Evolutionary conservation across 2,797 vertebrate species (phyloP).

Genomic region (Poeciliopsis presidionis): DNA sequence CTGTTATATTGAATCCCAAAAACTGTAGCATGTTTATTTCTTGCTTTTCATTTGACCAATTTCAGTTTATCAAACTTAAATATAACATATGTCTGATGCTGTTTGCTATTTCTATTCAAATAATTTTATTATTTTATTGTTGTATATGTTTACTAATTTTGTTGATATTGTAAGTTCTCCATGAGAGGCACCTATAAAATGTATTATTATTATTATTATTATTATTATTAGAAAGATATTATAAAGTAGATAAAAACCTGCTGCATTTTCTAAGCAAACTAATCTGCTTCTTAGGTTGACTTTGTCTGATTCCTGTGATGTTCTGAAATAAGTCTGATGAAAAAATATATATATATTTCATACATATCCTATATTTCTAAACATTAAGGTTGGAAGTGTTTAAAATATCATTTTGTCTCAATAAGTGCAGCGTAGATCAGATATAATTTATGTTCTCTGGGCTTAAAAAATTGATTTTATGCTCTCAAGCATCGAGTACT

Average conservation of each 20-base stretch:
- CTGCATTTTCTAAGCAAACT: not conserved
- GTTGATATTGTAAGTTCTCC: no score
- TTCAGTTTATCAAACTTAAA: no score
- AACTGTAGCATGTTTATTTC: not conserved
- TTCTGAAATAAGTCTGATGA: not conserved
- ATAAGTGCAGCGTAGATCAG: slow-evolving; percentile 30
- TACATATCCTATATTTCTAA: slow-evolving; percentile 14
- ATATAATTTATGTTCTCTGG: slow-evolving; percentile 18
- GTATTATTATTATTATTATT: no score
- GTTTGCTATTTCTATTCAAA: no score
- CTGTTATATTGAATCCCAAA: not conserved
- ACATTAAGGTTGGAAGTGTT: slow-evolving; percentile 21
- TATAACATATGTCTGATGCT: no score
- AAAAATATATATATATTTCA: not conserved
- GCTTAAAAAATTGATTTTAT: slow-evolving; percentile 32
- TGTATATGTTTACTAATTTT: no score
- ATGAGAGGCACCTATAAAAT: no score
- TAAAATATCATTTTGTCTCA: slow-evolving; percentile 23
- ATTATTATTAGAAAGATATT: not conserved
- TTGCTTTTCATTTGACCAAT: not conserved
- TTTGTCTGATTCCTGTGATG: not conserved
- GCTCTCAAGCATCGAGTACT: slow-evolving; percentile 19
- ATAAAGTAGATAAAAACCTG: not conserved
- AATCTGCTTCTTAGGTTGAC: not conserved
- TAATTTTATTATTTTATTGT: no score